Conservation (phyloP, 2,797 vertebrate species). For the Perodicticus potto region DNA sequence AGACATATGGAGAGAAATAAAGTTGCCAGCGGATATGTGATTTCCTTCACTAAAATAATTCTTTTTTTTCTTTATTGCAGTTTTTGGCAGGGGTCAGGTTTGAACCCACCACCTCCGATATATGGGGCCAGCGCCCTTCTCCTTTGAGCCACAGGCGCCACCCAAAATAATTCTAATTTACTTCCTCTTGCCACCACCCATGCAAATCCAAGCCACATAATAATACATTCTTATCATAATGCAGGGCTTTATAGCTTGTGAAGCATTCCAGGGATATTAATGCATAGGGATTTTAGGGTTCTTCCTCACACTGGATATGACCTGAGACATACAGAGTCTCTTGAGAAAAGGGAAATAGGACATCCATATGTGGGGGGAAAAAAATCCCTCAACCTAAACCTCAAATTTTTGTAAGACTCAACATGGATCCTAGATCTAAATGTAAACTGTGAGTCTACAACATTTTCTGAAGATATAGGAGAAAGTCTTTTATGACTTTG, state of each 20-base stretch:
- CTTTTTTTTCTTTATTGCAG: too few relatives aligned
- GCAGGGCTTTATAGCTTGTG: background rate
- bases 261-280: slow-evolving; percentile 21
- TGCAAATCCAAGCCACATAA: slow-evolving; percentile 40
- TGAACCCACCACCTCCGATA: too few relatives aligned
- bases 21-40: slow-evolving; percentile 34
- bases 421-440: slow-evolving; percentile 39
- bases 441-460: slow-evolving; percentile 36
- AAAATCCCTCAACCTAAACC: background rate
- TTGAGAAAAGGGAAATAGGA: slow-evolving; percentile 56
- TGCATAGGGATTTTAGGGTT: slow-evolving; percentile 26
- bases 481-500: background rate
- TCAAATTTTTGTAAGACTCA: slow-evolving; percentile 41
- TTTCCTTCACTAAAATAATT: slow-evolving; percentile 56
- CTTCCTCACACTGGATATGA: slow-evolving; percentile 40
- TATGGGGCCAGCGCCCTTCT: too few relatives aligned
- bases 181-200: slow-evolving; percentile 46
- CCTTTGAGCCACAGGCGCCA: too few relatives aligned
- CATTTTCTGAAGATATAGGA: slow-evolving; percentile 35
- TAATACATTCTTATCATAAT: slow-evolving; percentile 29
- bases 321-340: background rate
- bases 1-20: slow-evolving; percentile 26
- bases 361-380: background rate
- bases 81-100: too few relatives aligned
- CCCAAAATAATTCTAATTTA: slow-evolving; percentile 62